A percentile compares a stretch with the other conserved stretches of the same genome.
phyloP scores from a whole-genome alignment of 2,113 vertebrate species.

The Canis aureus region DNA sequence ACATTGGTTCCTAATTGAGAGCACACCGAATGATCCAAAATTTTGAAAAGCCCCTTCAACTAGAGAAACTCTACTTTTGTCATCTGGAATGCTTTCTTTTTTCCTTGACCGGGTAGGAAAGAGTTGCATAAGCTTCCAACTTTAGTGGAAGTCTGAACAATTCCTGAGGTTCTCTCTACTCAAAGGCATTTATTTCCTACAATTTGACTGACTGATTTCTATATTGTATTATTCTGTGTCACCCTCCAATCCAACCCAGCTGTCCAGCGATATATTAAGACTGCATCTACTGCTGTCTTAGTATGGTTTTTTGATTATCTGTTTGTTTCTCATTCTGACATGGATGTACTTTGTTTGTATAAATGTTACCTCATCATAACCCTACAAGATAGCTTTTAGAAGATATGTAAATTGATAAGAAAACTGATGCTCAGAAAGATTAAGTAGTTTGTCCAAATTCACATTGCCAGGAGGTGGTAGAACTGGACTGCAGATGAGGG shows the following conservation, averaged over 20 bases:
- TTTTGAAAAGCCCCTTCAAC: background rate
- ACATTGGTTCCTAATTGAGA: background rate
- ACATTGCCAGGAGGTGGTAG: background rate
- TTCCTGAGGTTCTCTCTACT: background rate
- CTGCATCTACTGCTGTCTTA: background rate
- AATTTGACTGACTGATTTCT: background rate
- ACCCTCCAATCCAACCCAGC: background rate
- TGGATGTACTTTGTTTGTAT: background rate
- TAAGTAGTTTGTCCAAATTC: background rate
- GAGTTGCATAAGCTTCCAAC: background rate
- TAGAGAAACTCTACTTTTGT: background rate
- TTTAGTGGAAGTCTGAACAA: slow-evolving; percentile 22
- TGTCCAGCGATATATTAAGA: background rate
- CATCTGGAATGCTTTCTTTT: background rate
- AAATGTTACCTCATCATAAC: background rate
- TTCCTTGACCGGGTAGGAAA: background rate
- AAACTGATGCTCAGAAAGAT: background rate
- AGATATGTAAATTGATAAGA: background rate
- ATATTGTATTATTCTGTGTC: background rate
- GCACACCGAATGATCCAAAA: background rate
- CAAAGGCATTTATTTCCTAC: background rate
- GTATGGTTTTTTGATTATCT: background rate
- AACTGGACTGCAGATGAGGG: background rate
- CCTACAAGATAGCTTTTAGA: background rate
- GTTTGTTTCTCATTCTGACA: background rate